phyloP scores from a whole-genome alignment of 2,113 vertebrate genomes.

The Corythaeola cristata region DNA sequence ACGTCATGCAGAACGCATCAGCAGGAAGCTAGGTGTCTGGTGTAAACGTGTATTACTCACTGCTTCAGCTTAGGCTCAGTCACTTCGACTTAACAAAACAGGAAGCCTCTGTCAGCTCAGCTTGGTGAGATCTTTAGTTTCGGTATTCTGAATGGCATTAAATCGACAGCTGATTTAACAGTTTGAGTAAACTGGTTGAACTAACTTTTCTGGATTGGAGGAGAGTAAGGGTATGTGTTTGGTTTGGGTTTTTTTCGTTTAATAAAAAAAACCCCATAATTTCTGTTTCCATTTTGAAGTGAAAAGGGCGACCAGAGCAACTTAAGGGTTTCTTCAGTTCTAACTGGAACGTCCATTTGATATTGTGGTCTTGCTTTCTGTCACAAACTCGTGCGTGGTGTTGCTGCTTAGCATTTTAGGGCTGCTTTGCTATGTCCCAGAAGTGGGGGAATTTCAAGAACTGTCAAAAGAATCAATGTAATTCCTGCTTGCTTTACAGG shows the following conservation, averaged over 20 bases:
- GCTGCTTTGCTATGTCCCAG: not conserved
- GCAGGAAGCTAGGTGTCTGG: not conserved
- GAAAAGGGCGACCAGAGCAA: not conserved
- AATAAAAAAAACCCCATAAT: fast-evolving
- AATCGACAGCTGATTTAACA: not conserved
- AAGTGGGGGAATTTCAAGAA: not conserved
- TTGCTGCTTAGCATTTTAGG: not conserved
- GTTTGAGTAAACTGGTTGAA: not conserved
- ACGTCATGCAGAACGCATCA: not conserved
- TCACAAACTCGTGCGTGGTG: fast-evolving
- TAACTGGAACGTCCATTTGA: not conserved
- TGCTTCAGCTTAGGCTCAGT: not conserved
- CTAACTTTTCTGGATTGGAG: not conserved
- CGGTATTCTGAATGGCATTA: not conserved
- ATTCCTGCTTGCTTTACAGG: not conserved
- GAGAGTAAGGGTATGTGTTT: not conserved
- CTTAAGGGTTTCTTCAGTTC: not conserved
- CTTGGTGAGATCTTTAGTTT: not conserved
- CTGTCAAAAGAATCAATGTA: not conserved
- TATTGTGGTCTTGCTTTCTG: not conserved
- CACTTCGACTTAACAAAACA: not conserved
- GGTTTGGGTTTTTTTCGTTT: not conserved
- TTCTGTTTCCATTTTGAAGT: not conserved
- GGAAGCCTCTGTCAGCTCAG: not conserved
- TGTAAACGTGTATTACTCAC: not conserved